Evolutionary conservation across 1,140 invertebrate genomes (phyloP).

Genomic region (Drosophila bifasciata): DNA sequence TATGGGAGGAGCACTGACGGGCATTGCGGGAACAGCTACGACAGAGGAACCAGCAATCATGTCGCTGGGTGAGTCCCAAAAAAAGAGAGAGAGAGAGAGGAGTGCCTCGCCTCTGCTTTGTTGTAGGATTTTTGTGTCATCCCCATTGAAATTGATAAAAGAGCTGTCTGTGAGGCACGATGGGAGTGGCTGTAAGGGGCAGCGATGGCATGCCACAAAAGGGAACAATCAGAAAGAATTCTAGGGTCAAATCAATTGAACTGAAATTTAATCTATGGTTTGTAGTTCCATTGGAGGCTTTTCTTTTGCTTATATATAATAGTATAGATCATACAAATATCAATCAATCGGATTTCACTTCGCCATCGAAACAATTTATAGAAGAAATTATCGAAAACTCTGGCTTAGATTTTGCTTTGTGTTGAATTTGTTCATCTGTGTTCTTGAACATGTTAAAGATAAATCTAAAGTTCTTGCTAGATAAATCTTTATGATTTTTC

Average conservation of each 20-base stretch:
- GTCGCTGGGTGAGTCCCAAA: slow-evolving; percentile 50
- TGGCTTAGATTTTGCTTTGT: too few relatives aligned
- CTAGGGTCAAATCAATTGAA: slow-evolving; percentile 46
- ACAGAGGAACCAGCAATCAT: slow-evolving; percentile 36
- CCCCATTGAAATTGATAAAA: slow-evolving; percentile 31
- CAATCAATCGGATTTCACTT: too few relatives aligned
- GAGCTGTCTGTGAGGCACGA: slow-evolving; percentile 37
- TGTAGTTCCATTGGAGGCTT: too few relatives aligned
- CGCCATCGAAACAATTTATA: too few relatives aligned
- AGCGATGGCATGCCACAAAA: slow-evolving; percentile 19
- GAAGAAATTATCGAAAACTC: too few relatives aligned
- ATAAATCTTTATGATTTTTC: too few relatives aligned
- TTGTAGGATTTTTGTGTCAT: slow-evolving; percentile 24
- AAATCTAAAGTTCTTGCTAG: too few relatives aligned
- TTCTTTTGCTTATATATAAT: too few relatives aligned
- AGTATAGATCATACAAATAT: too few relatives aligned
- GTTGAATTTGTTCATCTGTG: too few relatives aligned
- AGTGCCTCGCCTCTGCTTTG: slow-evolving; percentile 7
- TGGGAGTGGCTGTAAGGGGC: slow-evolving; percentile 12
- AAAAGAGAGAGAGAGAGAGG: too few relatives aligned
- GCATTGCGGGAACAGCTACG: slow-evolving; percentile 3
- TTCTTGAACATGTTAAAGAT: too few relatives aligned
- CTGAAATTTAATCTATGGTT: not conserved
- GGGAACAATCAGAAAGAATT: slow-evolving; percentile 23
- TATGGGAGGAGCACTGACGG: slow-evolving; percentile 34